Percentiles rank a stretch among this genome's conserved stretches.
Evolutionary conservation across 1,140 invertebrate species (phyloP).

Genomic region (Adoxophyes honmai): DNA sequence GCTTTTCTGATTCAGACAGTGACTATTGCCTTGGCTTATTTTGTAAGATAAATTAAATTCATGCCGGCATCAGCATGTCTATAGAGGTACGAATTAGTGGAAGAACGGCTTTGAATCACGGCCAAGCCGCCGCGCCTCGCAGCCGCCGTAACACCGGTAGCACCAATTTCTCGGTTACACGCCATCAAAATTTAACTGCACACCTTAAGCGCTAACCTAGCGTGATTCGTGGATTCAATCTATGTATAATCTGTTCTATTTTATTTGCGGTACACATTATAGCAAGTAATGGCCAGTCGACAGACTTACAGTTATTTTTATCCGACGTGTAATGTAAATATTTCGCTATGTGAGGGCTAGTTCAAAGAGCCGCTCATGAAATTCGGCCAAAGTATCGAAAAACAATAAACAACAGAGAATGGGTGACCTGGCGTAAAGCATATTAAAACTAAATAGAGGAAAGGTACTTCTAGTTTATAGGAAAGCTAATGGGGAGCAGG

Average conservation of each 20-base stretch:
- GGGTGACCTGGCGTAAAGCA: constrained; percentile 40
- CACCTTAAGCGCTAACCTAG: neutral
- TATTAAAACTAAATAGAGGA: constrained; percentile 14
- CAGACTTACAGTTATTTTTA: constrained; percentile 58
- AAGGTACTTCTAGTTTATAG: constrained; percentile 1
- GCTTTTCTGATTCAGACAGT: too few species aligned
- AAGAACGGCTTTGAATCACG: too few species aligned
- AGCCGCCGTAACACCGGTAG: neutral
- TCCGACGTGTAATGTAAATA: constrained; percentile 58
- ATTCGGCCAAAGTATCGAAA: constrained; percentile 51
- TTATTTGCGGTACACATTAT: constrained; percentile 54
- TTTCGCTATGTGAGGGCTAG: constrained; percentile 53
- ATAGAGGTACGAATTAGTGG: too few species aligned
- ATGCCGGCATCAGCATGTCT: too few species aligned
- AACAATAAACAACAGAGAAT: constrained; percentile 55
- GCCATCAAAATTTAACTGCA: neutral
- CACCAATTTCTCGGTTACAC: neutral
- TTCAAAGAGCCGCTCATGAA: constrained; percentile 60
- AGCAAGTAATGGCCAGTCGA: constrained; percentile 59
- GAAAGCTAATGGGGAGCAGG: neutral
- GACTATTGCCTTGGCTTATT: too few species aligned
- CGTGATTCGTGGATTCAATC: constrained; percentile 13
- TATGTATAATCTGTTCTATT: constrained; percentile 49
- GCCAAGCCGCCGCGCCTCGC: too few species aligned
- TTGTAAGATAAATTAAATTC: too few species aligned